Conservation (phyloP, 2,888 invertebrate genomes). For the Busseola fusca region DNA sequence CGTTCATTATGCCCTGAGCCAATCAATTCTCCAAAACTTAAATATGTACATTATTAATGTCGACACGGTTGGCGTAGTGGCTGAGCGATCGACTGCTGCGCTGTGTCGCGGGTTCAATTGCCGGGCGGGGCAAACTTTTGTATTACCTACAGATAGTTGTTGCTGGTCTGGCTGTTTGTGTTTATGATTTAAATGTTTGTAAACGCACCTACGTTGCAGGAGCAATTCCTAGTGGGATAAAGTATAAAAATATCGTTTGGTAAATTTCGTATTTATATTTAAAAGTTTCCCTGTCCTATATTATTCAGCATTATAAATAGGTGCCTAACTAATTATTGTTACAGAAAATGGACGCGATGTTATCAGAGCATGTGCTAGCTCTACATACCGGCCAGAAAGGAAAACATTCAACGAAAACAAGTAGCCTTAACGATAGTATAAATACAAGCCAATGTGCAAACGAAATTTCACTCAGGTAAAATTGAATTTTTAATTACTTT, state of each 20-base stretch:
- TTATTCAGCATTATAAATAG: neutral
- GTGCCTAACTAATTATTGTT: slow-evolving; percentile 59
- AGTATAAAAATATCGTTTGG: neutral
- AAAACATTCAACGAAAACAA: slow-evolving; percentile 63
- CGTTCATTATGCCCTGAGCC: neutral
- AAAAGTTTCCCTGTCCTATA: neutral
- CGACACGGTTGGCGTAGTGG: too few species aligned
- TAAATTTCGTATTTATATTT: neutral
- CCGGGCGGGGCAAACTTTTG: too few species aligned
- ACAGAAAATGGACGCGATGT: slow-evolving; percentile 92
- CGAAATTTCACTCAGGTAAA: slow-evolving; percentile 76
- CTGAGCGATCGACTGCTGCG: too few species aligned
- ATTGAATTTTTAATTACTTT: slow-evolving; percentile 27
- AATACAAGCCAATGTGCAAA: slow-evolving; percentile 76
- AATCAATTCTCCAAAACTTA: neutral
- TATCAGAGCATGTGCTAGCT: slow-evolving; percentile 95
- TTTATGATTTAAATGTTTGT: too few species aligned
- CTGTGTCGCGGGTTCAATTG: too few species aligned
- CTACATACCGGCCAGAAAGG: slow-evolving; percentile 90
- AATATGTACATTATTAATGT: neutral
- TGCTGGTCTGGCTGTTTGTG: too few species aligned
- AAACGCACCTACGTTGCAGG: too few species aligned
- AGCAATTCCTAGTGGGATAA: too few species aligned
- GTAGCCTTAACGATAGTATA: slow-evolving; percentile 69
- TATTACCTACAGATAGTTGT: too few species aligned